phyloP scores from a whole-genome alignment of 2,888 invertebrate genomes.

The Harmothoe impar region DNA sequence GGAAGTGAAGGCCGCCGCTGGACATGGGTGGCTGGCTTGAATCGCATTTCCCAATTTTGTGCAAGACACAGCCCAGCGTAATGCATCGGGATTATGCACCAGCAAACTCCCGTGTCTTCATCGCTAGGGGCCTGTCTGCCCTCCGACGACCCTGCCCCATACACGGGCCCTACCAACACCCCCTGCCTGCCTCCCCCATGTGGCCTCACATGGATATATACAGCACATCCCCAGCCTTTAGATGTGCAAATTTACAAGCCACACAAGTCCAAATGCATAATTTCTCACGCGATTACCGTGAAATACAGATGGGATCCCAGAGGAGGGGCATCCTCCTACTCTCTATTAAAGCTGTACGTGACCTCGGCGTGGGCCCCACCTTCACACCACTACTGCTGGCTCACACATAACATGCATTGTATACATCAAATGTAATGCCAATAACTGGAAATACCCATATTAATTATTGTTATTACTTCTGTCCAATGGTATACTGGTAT shows the following conservation, averaged over 20 bases:
- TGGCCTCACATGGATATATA: conserved; percentile 12
- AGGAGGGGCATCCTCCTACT: neutral
- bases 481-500: too few species aligned
- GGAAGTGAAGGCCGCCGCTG: neutral
- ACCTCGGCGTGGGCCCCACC: neutral
- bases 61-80: neutral
- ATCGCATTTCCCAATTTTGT: conserved; percentile 27
- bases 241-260: conserved; percentile 39
- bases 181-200: too few species aligned
- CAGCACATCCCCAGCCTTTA: neutral
- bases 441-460: too few species aligned
- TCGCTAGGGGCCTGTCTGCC: neutral
- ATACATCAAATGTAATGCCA: too few species aligned
- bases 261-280: conserved; percentile 34
- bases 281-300: conserved; percentile 25
- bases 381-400: too few species aligned
- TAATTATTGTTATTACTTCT: too few species aligned
- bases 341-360: too few species aligned
- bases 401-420: too few species aligned
- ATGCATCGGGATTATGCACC: neutral
- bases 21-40: conserved; percentile 25
- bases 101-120: neutral
- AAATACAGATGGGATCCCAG: neutral
- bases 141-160: neutral
- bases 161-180: neutral